Conservation (phyloP, 2,797 vertebrate species). For the Pristis pectinata region DNA sequence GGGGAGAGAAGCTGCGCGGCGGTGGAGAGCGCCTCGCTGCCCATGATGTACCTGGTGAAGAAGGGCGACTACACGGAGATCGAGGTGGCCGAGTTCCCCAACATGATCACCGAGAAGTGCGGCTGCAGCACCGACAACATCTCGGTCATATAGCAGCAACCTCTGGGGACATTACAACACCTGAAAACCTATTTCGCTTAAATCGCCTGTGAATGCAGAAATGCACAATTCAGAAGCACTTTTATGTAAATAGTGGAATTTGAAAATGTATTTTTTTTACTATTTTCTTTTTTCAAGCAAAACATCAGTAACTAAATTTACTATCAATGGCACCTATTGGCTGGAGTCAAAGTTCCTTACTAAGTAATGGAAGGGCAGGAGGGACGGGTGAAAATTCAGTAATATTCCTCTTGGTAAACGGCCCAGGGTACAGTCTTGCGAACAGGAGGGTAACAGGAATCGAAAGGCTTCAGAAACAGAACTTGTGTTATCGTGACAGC, state of each 20-base stretch:
- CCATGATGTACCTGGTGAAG: constrained; percentile 82
- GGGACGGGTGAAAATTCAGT: not conserved
- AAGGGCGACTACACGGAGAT: constrained; percentile 83
- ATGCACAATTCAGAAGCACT: constrained; percentile 53
- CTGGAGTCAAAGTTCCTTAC: not conserved
- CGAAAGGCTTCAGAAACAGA: not conserved
- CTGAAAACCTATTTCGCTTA: constrained; percentile 43
- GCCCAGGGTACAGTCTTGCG: not conserved
- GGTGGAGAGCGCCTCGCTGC: constrained; percentile 68
- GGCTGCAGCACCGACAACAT: constrained; percentile 67
- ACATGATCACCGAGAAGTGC: constrained; percentile 77
- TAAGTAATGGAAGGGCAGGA: too few relatives aligned
- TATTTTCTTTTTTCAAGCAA: not conserved
- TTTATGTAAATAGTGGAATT: constrained; percentile 50
- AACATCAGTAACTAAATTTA: not conserved
- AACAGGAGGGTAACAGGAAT: not conserved
- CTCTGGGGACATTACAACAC: constrained; percentile 53
- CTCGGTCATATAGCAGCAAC: constrained; percentile 60
- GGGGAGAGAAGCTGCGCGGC: constrained; percentile 65
- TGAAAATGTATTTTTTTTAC: constrained; percentile 42
- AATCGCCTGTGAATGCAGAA: constrained; percentile 38
- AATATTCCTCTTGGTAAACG: not conserved
- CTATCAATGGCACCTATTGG: not conserved
- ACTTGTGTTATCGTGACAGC: too few relatives aligned
- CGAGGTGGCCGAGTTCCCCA: constrained; percentile 80